Conservation (phyloP, 2,113 vertebrate genomes). For the Cacatua alba region DNA sequence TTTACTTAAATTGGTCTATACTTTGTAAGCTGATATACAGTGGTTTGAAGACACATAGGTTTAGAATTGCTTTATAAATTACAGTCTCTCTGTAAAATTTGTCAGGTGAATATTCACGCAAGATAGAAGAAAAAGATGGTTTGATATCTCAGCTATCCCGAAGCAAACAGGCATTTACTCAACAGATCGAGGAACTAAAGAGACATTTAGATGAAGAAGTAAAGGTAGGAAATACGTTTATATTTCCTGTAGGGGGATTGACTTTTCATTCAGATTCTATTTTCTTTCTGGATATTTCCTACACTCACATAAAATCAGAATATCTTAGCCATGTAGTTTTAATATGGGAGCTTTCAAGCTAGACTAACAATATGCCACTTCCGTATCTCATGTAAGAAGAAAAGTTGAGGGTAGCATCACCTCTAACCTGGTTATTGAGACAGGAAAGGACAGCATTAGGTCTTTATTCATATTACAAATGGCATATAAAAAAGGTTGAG, state of each 20-base stretch:
- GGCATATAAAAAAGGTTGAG: neutral
- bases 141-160: slow-evolving; percentile 84
- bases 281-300: neutral
- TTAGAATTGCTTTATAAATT: neutral
- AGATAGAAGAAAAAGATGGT: slow-evolving; percentile 86
- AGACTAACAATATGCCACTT: neutral
- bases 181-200: slow-evolving; percentile 86
- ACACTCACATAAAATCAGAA: neutral
- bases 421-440: no score
- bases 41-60: slow-evolving; percentile 35
- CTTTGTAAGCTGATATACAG: accelerated
- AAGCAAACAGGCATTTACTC: slow-evolving; percentile 81
- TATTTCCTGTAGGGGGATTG: neutral
- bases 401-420: accelerated
- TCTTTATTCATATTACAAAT: neutral
- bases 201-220: slow-evolving; percentile 84
- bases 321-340: neutral
- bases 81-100: neutral
- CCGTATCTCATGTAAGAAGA: accelerated
- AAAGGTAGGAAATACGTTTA: slow-evolving; percentile 74
- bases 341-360: neutral
- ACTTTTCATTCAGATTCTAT: neutral
- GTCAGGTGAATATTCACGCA: slow-evolving; percentile 50
- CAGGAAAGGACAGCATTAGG: neutral
- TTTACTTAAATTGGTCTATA: neutral